Evolutionary conservation across 2,797 vertebrate genomes (phyloP).

Genomic region (Eurystomus glaucurus): DNA sequence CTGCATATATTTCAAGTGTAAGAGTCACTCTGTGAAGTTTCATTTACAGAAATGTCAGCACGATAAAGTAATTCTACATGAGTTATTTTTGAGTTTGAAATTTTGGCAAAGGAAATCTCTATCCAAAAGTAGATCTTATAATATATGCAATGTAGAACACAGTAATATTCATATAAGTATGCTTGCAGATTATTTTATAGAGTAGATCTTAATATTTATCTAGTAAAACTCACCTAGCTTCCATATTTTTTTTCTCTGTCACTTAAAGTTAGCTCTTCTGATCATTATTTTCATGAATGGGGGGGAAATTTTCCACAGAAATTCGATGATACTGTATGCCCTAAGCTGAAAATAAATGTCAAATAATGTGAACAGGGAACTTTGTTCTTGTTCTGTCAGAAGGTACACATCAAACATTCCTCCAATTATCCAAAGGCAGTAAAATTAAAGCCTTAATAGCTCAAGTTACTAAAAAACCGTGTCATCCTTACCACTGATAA

Average conservation of each 20-base stretch:
- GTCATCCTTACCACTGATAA: not conserved
- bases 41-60: not conserved
- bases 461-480: not conserved
- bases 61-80: not conserved
- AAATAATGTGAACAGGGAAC: not conserved
- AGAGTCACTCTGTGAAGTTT: not conserved
- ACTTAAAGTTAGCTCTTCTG: not conserved
- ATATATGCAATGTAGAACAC: not conserved
- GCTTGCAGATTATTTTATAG: not conserved
- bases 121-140: not conserved
- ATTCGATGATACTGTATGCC: not conserved
- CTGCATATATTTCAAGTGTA: not conserved
- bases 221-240: not conserved
- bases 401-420: not conserved
- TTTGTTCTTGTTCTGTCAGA: not conserved
- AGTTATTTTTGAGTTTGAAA: not conserved
- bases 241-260: not conserved
- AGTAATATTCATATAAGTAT: not conserved
- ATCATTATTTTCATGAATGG: not conserved
- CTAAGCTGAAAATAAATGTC: not conserved
- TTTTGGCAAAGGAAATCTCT: slow-evolving; percentile 2
- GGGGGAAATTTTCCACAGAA: not conserved
- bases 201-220: not conserved
- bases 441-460: not conserved
- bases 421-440: not conserved